Base-by-base conservation (phyloP, 30 jellyfish, hydroid and myxozoan species). In the Euphysa ruthae region DNA sequence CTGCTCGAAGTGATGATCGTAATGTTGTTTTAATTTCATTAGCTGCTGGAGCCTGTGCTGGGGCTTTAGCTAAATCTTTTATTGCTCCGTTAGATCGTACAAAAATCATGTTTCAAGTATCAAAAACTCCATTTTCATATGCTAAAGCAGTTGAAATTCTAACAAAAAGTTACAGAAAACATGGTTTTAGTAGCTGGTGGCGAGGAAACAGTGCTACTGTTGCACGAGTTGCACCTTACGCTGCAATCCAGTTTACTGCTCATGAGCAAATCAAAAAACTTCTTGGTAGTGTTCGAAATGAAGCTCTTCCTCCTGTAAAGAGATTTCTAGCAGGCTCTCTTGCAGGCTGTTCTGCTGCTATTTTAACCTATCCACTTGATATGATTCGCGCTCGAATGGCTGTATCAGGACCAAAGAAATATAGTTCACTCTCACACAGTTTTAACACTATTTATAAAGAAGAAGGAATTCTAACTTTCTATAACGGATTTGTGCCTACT, bases 361-460 rank as follows among this genome's bases (percentile, higher is more conserved):
- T 79, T 32, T 60, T 66, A 31, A 88, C 97, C 2, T 88, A 88
- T 71, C 97, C 97, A 19, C 57, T 88, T 42, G 97, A 88, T 32
- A 74, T 88, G 94, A 93, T 88, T 30, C 72, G 97, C 20, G 94
- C 97, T 15, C 62, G 97, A 34, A 70, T 88, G 72, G 97, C 97
- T 15, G 93, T 88, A 1, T 66, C 97, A 4, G 32, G 66, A 14
- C 63, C 50, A 43, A 62, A 63, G 25, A 78, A 93, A 33, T 88
- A 80, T 63, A 56, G 70, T 30, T 73, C 56, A 35, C 79, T 88
- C 4, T 77, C 90, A 34, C 93, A 74, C 43, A 85, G 94, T 10
- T 73, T 88, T 58, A 12, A 15, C 26, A 49, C 69, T 35, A 79
- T 81, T 4, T 81, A 80, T 74, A 73, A 74, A 21, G 78, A 81